Percentiles rank a stretch among this genome's conserved stretches.
These are phyloP conservation scores for Cepaea nemoralis DNA, from an alignment of 1,140 invertebrate species.

Conservation along the genomic window DNA sequence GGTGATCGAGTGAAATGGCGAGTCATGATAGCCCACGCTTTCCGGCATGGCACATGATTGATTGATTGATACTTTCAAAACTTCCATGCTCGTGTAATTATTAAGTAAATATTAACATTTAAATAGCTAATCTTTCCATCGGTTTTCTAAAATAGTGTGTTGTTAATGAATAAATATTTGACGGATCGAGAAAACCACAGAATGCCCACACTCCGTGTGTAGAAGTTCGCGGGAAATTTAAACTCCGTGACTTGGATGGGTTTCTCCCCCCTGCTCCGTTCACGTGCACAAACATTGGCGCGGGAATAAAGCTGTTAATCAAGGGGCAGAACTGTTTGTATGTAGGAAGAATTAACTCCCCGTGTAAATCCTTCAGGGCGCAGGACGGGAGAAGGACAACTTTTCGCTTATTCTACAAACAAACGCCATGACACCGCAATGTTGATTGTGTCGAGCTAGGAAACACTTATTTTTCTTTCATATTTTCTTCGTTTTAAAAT, in stretches of 20 bases:
- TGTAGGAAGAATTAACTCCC: conserved; percentile 14
- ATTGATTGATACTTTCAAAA: no score
- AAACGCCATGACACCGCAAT: conserved; percentile 23
- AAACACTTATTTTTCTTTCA: conserved; percentile 16
- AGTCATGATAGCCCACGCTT: no score
- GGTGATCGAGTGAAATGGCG: no score
- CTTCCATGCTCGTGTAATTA: no score
- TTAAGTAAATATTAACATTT: no score
- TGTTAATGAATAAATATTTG: no score
- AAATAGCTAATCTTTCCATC: no score
- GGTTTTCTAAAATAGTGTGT: no score
- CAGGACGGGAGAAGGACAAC: background rate
- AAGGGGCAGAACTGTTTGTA: conserved; percentile 20
- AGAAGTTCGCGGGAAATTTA: background rate
- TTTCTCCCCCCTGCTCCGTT: no score
- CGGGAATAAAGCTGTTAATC: conserved; percentile 26
- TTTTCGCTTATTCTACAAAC: conserved; percentile 4
- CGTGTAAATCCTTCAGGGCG: conserved; percentile 2
- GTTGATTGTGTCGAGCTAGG: conserved; percentile 5
- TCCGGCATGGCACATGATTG: no score
- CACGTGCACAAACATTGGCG: conserved; percentile 21
- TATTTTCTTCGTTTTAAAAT: background rate
- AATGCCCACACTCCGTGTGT: no score
- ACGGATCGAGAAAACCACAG: no score
- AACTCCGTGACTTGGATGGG: background rate